Evolutionary conservation across 2,113 vertebrate species (phyloP), one percentile per base, ranked within the genome.

Genomic region (Hassar affinis): DNA sequence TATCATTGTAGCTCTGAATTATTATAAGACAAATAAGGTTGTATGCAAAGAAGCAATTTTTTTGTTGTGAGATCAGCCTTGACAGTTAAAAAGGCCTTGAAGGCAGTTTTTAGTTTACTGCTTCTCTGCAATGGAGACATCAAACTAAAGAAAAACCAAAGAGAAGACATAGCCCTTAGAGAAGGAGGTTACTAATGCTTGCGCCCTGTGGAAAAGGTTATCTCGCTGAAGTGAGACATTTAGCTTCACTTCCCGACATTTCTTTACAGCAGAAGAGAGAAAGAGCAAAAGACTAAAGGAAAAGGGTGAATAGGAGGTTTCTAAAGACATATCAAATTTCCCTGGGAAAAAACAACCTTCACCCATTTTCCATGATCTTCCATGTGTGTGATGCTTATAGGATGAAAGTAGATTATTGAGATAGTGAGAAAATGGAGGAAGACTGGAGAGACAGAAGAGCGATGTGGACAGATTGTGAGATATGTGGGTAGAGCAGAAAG

Each of bases 171-270:
- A 82, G 88, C 85, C 85, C 54, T 9, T 59, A 83, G 81, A 75
- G 80, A 84, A 86, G 79, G 76, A 30, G 18, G 83, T 84, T 79
- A 79, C 69, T 85, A 86, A 88, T 84, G 30, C 83, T 82, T 75
- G 54, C 62, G 85, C 74, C 84, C 78, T 79, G 85, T 59, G 78
- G 87, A 86, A 82, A 82, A 91, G 88, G 91, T 89, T 91, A 88
- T 89, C 86, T 72, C 61, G 87, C 82, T 89, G 85, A 90, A 88
- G 90, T 88, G 86, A 84, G 79, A 75, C 83, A 77, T 92, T 92
- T 88, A 90, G 78, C 89, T 87, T 22, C 66, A 35, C n/a, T 87
- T 86, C 78, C 62, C 3, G 33, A 77, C 25, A n/a, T 30, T 27
- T 78, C 68, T 86, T 86, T 25, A 72, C 17, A 42, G 30, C 49